Base-by-base conservation (phyloP, 1,140 invertebrate genomes). In the Ceratitis capitata region DNA sequence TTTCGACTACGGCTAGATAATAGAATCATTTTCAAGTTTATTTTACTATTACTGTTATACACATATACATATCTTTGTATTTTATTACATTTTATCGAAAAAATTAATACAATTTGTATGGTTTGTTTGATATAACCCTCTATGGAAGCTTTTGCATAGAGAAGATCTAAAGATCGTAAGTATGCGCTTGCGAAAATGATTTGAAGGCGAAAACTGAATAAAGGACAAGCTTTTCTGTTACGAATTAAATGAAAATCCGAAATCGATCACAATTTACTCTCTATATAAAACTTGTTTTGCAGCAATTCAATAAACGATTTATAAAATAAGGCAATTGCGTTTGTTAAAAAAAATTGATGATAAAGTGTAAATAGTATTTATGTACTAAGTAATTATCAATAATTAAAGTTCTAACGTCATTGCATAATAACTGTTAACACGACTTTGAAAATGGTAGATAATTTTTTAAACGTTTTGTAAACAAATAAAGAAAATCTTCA, bases 1-100 rank as follows among this genome's bases (percentile, higher is more conserved):
- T 78, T 32, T 78, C 45, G 69, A 78, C 69, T 78, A 78, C 69
- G 69, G 69, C 69, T 78, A 45, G 39, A 78, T 78, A 78, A 78
- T 45, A 10, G 9, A 45, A 45, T n/a, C n/a, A n/a, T 69, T 78
- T 45, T 56, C 4, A n/a, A 23, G 39, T 78, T 47, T 14, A 19
- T 2, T 78, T 12, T 4, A 42, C 12, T 78, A 12, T 42, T 19
- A 23, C 14, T 23, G 69, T 29, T 42, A 74, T 74, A 42, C 3
- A 69, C 61, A 12, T 61, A 45, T 45, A n/a, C n/a, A n/a, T n/a
- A n/a, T n/a, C n/a, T n/a, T n/a, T n/a, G n/a, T n/a, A n/a, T n/a
- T n/a, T n/a, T n/a, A n/a, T n/a, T n/a, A n/a, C 19, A 78, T n/a
- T 45, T 78, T 32, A 29, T 32, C 7, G 32, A 3, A 35, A 69